phyloP scores from a whole-genome alignment of 1,140 invertebrate genomes.

The Macrostomum lignano region DNA sequence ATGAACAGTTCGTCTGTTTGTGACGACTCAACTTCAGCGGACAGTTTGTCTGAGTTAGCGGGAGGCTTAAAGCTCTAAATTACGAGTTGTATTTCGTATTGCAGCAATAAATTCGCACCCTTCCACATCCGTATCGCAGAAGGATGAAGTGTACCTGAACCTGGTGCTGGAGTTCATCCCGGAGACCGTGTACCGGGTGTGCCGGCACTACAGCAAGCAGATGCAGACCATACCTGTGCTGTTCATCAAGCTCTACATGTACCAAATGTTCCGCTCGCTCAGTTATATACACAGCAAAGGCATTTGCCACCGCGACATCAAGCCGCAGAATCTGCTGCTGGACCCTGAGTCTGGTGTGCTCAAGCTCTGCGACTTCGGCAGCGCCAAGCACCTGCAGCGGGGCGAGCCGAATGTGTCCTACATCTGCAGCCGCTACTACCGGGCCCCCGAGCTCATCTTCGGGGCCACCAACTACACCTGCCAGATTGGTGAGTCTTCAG shows the following conservation, averaged over 20 bases:
- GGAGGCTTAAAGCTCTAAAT: too few relatives aligned
- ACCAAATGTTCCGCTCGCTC: constrained; percentile 9
- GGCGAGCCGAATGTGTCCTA: constrained; percentile 99
- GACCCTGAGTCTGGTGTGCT: constrained; percentile 7
- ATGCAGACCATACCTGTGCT: constrained; percentile 8
- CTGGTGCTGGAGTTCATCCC: constrained; percentile 9
- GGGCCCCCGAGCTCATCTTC: constrained; percentile 93
- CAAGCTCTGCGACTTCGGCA: constrained; percentile 9
- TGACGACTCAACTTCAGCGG: too few relatives aligned
- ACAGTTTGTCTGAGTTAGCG: too few relatives aligned
- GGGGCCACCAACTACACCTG: constrained; percentile 36
- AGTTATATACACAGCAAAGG: constrained; percentile 7
- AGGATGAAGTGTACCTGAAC: constrained; percentile 5
- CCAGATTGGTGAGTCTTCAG: constrained; percentile 7
- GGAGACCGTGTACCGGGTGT: constrained; percentile 9
- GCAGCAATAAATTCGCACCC: too few relatives aligned
- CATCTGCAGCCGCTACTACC: constrained; percentile 96
- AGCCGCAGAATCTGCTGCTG: constrained; percentile 8
- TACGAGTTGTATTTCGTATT: too few relatives aligned
- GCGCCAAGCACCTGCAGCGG: constrained; percentile 72
- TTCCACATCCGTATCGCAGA: background rate
- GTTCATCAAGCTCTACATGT: constrained; percentile 10
- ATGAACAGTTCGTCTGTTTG: too few relatives aligned
- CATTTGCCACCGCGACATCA: constrained; percentile 9
- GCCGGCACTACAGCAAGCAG: constrained; percentile 7